These are phyloP conservation scores for Teleopsis dalmanni DNA, from an alignment of 1,140 invertebrate species.

Conservation along the genomic window DNA sequence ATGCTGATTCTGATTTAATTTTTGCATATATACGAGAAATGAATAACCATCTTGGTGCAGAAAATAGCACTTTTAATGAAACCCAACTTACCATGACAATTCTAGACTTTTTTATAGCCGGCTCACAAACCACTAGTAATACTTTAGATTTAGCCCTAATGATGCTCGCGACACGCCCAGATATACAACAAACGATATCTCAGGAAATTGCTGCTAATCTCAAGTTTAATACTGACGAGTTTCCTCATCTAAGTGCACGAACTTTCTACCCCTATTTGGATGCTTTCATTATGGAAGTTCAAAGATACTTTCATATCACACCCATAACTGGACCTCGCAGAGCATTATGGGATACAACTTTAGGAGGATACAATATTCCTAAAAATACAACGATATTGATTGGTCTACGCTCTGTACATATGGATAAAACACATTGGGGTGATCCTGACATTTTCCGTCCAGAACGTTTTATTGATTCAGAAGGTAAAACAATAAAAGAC, in stretches of 20 bases:
- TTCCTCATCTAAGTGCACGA: slow-evolving; percentile 34
- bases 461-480: slow-evolving; percentile 55
- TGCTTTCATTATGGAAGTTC: slow-evolving; percentile 59
- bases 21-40: slow-evolving; percentile 69
- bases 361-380: slow-evolving; percentile 60
- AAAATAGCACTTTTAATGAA: slow-evolving; percentile 53
- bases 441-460: slow-evolving; percentile 64
- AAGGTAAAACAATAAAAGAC: slow-evolving; percentile 32
- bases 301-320: slow-evolving; percentile 54
- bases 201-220: slow-evolving; percentile 52
- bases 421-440: slow-evolving; percentile 54
- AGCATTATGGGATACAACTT: slow-evolving; percentile 49
- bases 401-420: slow-evolving; percentile 56
- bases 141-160: slow-evolving; percentile 65
- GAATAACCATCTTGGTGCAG: slow-evolving; percentile 32
- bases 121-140: slow-evolving; percentile 63
- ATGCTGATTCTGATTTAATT: slow-evolving; percentile 58
- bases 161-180: slow-evolving; percentile 56
- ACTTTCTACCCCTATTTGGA: slow-evolving; percentile 55
- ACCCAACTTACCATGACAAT: slow-evolving; percentile 62
- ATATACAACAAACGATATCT: slow-evolving; percentile 59
- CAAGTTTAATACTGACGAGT: slow-evolving; percentile 16
- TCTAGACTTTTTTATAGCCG: slow-evolving; percentile 64
- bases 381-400: slow-evolving; percentile 58
- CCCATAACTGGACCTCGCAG: slow-evolving; percentile 63